Evolutionary conservation across 1,140 invertebrate genomes (phyloP), one percentile per base, ranked within the genome.

Genomic region (Ladona fulva): DNA sequence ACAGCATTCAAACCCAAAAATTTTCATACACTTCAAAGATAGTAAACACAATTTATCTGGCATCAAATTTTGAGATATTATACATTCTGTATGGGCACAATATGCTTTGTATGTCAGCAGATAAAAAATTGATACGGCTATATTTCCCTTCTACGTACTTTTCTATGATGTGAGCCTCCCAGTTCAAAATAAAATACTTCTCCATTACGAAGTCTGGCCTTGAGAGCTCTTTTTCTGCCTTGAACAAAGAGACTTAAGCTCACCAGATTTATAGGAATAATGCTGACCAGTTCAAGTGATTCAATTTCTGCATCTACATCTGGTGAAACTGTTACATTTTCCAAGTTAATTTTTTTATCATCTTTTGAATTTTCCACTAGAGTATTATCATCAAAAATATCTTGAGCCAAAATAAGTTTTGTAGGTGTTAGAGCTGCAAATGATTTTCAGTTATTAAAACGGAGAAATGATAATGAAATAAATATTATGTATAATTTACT

Each of bases 261-360:
- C 0, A 90, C 83, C 25, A 84, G 87, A 66, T 89, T 86, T 19
- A 90, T 80, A 11, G 89, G 89, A 82, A 88, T 88, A 25, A 90
- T 80, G 0, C 87, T 88, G n/a, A 89, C 82, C 10, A 90, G 82
- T 82, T 90, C 88, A 76, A 90, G 86, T 12, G 83, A 87, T 82
- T 89, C 88, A 74, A 87, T 87, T 77, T 87, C 87, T 1, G 86
- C 86, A 82, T 90, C 89, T 6, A 87, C 77, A 11, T 81, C 82
- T 24, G 81, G 81, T 0, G 82, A 81, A 74, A 66, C 52, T 6
- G 29, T 8, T 37, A 37, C 29, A 37, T 1, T 37, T 37, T 37
- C 29, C 1, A 37, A 37, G 29, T 8, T 37, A 37, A 37, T 37
- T 37, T 37, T 37, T 5, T 37, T 8, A 37, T 37, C 29, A 37